Base-by-base conservation (phyloP, 1,140 invertebrate genomes). In the Cotesia vestalis region DNA sequence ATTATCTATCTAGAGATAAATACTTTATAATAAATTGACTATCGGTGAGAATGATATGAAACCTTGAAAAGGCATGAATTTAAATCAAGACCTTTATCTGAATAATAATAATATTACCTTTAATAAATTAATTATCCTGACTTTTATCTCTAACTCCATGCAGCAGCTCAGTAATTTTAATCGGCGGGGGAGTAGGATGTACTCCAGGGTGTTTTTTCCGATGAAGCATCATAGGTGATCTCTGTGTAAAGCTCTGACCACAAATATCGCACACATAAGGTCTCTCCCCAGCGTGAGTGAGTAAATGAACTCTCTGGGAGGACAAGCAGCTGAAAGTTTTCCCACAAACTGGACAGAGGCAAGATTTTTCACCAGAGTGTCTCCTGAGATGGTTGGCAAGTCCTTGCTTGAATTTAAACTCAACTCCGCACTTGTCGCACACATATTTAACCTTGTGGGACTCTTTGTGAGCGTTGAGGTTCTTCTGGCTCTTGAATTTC, bases 341-440 rank as follows among this genome's bases (percentile, higher is more conserved):
- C 4, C 89, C 89, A 73, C 91, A 91, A 6, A 87, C 78, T 2
- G 86, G 81, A 77, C 91, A 91, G 2, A 89, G 76, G 78, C 90
- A 92, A 0, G 91, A 91, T 75, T 91, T 91, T 75, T 92, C 91
- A 69, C 89, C 89, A 0, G 90, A 91, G 75, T 94, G 92, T 1
- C 89, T 90, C 34, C 89, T 84, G 77, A 89, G 84, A 72, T 91
- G 90, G 0, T 88, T 89, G 55, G 87, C 89, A 11, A 92, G 84
- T 9, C 91, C 89, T 70, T 91, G 90, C 59, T 89, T 88, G 77
- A 89, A 89, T 2, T 88, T 88, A 70, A 90, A 91, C 11, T 88
- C 89, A 87, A 89, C 90, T 6, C 84, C 89, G 82, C 89, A 89
- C 46, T 89, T 81, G 14, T 89, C 86, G 68, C 90, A 91, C 0